Base-by-base conservation (phyloP, 2,888 invertebrate species). In the Hybos culiciformis region DNA sequence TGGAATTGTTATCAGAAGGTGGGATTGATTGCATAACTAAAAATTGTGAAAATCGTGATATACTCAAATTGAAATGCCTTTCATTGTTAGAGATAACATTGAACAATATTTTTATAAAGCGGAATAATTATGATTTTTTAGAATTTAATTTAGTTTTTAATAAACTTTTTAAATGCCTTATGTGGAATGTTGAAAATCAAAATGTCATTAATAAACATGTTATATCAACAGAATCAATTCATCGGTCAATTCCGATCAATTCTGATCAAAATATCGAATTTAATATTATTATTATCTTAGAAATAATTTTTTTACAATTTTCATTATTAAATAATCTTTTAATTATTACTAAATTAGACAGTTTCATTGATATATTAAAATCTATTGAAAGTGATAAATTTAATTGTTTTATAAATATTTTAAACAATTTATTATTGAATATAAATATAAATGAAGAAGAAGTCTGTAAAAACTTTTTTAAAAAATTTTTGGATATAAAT, bases 251-350 rank as follows among this genome's bases (percentile, higher is more conserved):
- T n/a, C n/a, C 2, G 6, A 29, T n/a, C 5, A n/a, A 8, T 2
- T 29, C 12, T 7, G n/a, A 17, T 37, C 20, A 43, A 17, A 40
- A 23, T 9, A 29, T 29, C 12, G 5, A 29, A 3, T 12, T 29
- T n/a, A 4, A 6, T n/a, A 29, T 12, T n/a, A 12, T 29, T 12
- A 50, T 62, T 4, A 45, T 57, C 3, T 56, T 57, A 37, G 58
- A 57, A 8, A 50, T 61, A 32, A 53, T 59, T 21, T 63, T 57
- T 42, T 52, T 63, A 2, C 54, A 63, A 49, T 65, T 63, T 49
- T 58, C 57, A 36, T 57, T 59, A 2, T 46, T 63, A 7, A 57
- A 61, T 44, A 63, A 63, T 53, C 48, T 61, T 15, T 52, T 61
- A 17, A 43, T 44, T 17, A 15, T 48, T 39, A 38, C 48, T 17